Base-by-base conservation (phyloP, 1,140 invertebrate species). In the Psilanteris sp. region DNA sequence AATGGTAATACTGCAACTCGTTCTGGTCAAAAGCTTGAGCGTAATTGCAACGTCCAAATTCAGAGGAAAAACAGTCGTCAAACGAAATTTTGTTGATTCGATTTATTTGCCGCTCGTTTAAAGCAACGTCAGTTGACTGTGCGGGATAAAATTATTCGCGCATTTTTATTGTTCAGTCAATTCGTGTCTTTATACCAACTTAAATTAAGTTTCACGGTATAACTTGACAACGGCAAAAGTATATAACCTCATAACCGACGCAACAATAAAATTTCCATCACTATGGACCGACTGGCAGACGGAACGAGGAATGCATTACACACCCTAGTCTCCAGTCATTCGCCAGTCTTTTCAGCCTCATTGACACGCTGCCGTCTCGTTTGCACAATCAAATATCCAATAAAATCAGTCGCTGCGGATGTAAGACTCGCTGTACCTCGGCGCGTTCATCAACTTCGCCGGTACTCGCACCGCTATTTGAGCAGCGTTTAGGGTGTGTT, bases 181-280 rank as follows among this genome's bases (percentile, higher is more conserved):
- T 1, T 41, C 46, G 11, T 18, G 29, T 52, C 61, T 67, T 67
- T 34, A 36, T 67, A 37, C 29, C 3, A 22, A 67, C 39, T 67
- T 55, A 32, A 14, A 67, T 55, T 26, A 36, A 39, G 26, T 39
- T 62, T 62, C 39, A 62, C 46, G 36, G 36, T 41, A 48, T 20
- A 61, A 32, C 27, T 27, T n/a, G 27, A 66, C 46, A 36, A 16
- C 11, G 3, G 18, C 13, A 29, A 55, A 55, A 57, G 31, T 48
- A 48, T 54, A 31, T 22, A 37, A 16, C 29, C 24, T 44, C 22
- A 48, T 39, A 54, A 36, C 61, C 31, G 48, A 27, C 37, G 18
- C 26, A 44, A 66, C 48, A 54, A 66, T 66, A 44, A 66, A 54
- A 66, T 66, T 66, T 66, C 61, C 61, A 66, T 66, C 36, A 57